Evolutionary conservation across 1,140 invertebrate species (phyloP).

Genomic region (Sitodiplosis mosellana): DNA sequence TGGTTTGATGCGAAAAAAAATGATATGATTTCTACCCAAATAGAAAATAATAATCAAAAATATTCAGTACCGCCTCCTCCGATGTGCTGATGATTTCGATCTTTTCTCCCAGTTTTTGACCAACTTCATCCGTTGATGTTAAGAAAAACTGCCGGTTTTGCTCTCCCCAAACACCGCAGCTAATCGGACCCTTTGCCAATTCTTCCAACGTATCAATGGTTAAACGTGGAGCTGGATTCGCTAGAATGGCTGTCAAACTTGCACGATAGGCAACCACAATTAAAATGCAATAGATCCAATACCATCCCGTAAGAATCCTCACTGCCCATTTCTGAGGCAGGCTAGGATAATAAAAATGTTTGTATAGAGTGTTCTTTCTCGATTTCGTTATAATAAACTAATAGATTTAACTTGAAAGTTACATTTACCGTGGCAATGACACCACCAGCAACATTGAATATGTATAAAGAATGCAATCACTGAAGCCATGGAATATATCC

Average conservation of each 20-base stretch:
- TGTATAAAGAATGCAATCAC: slow-evolving; percentile 55
- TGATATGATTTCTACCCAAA: no score
- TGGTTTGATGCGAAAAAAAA: no score
- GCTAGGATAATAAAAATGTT: slow-evolving; percentile 59
- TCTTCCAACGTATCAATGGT: slow-evolving; percentile 57
- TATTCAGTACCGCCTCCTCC: slow-evolving; percentile 27
- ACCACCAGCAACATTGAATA: slow-evolving; percentile 62
- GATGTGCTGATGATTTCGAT: slow-evolving; percentile 40
- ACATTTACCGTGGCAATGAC: slow-evolving; percentile 41
- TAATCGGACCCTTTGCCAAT: slow-evolving; percentile 38
- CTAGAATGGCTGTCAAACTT: slow-evolving; percentile 63
- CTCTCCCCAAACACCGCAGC: slow-evolving; percentile 45
- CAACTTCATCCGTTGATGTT: slow-evolving; percentile 39
- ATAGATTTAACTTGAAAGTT: no score
- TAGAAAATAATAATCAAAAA: no score
- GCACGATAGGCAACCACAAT: slow-evolving; percentile 58
- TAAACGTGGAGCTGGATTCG: slow-evolving; percentile 49
- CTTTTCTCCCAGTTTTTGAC: slow-evolving; percentile 41
- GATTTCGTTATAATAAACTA: no score
- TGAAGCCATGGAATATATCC: slow-evolving; percentile 44
- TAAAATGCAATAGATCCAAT: slow-evolving; percentile 66
- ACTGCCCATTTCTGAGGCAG: slow-evolving; percentile 58
- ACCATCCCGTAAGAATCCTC: slow-evolving; percentile 60
- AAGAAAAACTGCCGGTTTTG: slow-evolving; percentile 49
- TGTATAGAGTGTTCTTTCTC: no score